Percentiles rank a stretch among this genome's conserved stretches.
phyloP scores from a whole-genome alignment of 2,888 invertebrate genomes.

The Trichacis sp. region DNA sequence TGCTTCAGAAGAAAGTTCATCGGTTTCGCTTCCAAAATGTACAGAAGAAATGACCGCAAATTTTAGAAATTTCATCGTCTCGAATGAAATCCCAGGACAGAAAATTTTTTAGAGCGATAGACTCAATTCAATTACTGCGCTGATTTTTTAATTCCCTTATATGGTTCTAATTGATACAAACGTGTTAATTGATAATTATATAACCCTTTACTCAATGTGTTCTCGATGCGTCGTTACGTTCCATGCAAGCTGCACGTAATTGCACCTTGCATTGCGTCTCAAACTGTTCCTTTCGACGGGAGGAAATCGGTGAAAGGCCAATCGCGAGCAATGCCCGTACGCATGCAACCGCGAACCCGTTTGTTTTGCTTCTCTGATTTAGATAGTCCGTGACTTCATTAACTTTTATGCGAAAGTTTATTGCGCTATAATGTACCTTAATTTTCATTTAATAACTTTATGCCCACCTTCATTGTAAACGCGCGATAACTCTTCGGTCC shows the following conservation, averaged over 20 bases:
- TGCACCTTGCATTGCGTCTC: constrained; percentile 25
- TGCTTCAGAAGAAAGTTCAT: too few species aligned
- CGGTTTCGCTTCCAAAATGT: too few species aligned
- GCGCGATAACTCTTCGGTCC: too few species aligned
- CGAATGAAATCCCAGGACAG: too few species aligned
- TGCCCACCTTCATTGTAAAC: too few species aligned
- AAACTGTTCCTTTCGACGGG: constrained; percentile 21
- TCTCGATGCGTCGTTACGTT: background rate
- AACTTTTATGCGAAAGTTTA: background rate
- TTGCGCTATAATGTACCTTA: background rate
- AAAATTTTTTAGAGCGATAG: too few species aligned
- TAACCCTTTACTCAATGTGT: background rate
- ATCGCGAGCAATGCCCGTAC: constrained; percentile 27
- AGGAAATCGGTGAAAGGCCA: constrained; percentile 48
- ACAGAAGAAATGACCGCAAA: too few species aligned
- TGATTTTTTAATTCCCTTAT: too few species aligned
- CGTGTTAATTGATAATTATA: background rate
- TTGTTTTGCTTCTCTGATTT: constrained; percentile 18
- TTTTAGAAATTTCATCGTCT: too few species aligned
- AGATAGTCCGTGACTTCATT: background rate
- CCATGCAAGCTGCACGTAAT: constrained; percentile 20
- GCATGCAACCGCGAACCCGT: constrained; percentile 4
- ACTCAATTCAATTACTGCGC: too few species aligned
- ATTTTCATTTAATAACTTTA: background rate
- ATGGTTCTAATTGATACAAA: background rate